Evolutionary conservation across 2,888 invertebrate species (phyloP).

Genomic region (Fabriciana adippe): DNA sequence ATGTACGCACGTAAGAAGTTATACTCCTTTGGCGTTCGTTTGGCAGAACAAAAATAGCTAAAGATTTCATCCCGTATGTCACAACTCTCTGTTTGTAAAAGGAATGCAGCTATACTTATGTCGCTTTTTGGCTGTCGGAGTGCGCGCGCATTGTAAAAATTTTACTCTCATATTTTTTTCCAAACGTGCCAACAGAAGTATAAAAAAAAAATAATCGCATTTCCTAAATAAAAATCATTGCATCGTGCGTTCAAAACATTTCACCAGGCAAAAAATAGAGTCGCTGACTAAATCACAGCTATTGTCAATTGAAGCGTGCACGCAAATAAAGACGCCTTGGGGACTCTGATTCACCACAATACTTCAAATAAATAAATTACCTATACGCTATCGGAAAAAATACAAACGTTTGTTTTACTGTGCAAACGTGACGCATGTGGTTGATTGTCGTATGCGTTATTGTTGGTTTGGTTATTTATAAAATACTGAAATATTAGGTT

Average conservation of each 20-base stretch:
- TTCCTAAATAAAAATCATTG: not conserved
- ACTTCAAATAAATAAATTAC: conserved; percentile 68
- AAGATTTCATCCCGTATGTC: too few relatives aligned
- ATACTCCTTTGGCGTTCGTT: too few relatives aligned
- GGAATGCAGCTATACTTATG: too few relatives aligned
- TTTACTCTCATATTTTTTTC: too few relatives aligned
- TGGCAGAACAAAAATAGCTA: too few relatives aligned
- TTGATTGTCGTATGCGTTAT: conserved; percentile 33
- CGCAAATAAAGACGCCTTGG: conserved; percentile 72
- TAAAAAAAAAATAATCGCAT: too few relatives aligned
- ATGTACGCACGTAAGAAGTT: too few relatives aligned
- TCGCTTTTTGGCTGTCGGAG: too few relatives aligned
- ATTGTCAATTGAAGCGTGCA: conserved; percentile 63
- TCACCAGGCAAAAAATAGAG: conserved; percentile 27
- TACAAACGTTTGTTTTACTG: conserved; percentile 58
- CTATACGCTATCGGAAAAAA: conserved; percentile 51
- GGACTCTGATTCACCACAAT: conserved; percentile 69
- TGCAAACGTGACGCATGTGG: conserved; percentile 48
- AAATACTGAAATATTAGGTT: not conserved
- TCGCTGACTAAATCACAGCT: conserved; percentile 60
- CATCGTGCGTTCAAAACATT: conserved; percentile 6
- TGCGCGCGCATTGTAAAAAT: too few relatives aligned
- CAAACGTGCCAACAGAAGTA: too few relatives aligned
- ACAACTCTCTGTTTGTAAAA: too few relatives aligned
- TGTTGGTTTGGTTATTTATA: conserved; percentile 1